Base-by-base conservation (phyloP, 2,113 vertebrate genomes). In the Halcyon senegalensis region DNA sequence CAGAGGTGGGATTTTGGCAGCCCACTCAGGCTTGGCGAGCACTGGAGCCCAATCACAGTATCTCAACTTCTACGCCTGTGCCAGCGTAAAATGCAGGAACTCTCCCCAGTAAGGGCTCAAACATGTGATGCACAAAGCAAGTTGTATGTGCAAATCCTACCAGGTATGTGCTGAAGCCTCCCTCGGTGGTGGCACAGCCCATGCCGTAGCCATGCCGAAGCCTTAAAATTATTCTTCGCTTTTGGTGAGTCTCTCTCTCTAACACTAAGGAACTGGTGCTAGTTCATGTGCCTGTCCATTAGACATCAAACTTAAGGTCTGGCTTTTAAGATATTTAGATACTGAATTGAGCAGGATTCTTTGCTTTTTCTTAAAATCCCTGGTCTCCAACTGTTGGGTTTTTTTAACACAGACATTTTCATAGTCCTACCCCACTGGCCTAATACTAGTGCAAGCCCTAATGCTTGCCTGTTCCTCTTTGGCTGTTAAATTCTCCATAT, bases 301-400 rank as follows among this genome's bases (percentile, higher is more conserved):
- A 35, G 20, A 62, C 8, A 30, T 0, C 13, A 50, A 86, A 50
- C 8, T 46, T 77, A 19, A 31, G 20, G 23, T 41, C 64, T 77
- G 50, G 8, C 10, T 66, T 84, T 39, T 62, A 58, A 69, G 19
- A 12, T 23, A 43, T 44, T 81, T 33, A 74, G 35, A 43, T 23
- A 27, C 11, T 33, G 39, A 69, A 77, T 1, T 60, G 39, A 80
- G n/a, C 5, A 33, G 9, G 43, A 62, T 43, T 64, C 1, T 58
- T 84, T 33, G 9, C 2, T 19, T 62, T 77, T 64, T 18, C 14
- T 73, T 74, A 8, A 78, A 81, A 83, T 20, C 6, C 3, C 5
- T 12, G 15, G 1, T 75, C 35, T 78, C 37, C 62, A 66, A 0
- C 10, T 7, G 7, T 1, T 69, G 41, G 5, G 0, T 3, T 46